Conservation (phyloP, 1,140 invertebrate species). For the Anoplolepis gracilipes region DNA sequence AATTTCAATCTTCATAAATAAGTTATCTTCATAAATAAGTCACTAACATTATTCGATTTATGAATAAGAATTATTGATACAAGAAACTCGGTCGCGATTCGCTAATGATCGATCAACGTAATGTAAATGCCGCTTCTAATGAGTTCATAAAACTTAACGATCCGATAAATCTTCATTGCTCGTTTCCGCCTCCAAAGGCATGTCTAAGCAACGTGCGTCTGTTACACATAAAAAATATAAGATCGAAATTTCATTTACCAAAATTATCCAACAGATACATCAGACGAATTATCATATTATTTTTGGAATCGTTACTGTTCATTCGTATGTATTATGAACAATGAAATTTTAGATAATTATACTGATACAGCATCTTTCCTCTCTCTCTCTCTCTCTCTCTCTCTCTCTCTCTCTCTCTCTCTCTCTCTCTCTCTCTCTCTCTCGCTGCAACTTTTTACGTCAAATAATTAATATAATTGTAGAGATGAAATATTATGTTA, state of each 20-base stretch:
- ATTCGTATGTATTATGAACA: neutral
- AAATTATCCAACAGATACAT: slow-evolving; percentile 23
- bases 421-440: too few species aligned
- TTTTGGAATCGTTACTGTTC: neutral
- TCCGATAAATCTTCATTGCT: slow-evolving; percentile 36
- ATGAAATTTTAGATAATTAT: neutral
- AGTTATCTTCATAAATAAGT: too few species aligned
- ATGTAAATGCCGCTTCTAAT: neutral
- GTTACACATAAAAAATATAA: slow-evolving; percentile 39
- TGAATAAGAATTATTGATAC: slow-evolving; percentile 31
- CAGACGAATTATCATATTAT: neutral
- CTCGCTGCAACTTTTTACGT: neutral
- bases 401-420: too few species aligned
- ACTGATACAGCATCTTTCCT: neutral
- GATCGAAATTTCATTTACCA: neutral
- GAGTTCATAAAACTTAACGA: slow-evolving; percentile 36
- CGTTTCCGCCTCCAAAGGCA: neutral
- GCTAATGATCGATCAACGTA: neutral
- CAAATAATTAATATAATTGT: neutral
- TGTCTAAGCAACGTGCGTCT: slow-evolving; percentile 6
- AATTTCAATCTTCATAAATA: neutral
- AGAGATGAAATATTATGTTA: neutral
- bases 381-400: too few species aligned
- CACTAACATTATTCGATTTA: neutral
- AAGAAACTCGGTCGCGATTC: slow-evolving; percentile 1